Evolutionary conservation across 1,140 invertebrate species (phyloP), one percentile per base, ranked within the genome.

Genomic region (Dendroctonus valens): DNA sequence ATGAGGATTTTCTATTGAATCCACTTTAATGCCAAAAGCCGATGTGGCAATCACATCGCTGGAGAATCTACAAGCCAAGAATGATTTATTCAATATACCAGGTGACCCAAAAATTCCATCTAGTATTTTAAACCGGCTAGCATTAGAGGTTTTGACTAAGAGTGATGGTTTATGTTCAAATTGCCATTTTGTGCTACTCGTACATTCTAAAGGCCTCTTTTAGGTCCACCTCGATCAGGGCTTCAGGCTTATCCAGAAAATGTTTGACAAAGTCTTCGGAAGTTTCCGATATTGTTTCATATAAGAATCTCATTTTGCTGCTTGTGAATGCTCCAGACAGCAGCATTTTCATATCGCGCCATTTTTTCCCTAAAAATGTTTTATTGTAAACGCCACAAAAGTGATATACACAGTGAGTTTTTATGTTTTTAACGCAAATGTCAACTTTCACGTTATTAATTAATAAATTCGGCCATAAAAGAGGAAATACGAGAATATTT

Each of bases 1-100:
- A 3, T 84, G 70, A 0, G 75, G 76, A 5, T 85, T 77, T 12
- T 75, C 76, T 8, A 81, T 69, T 1, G 77, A 76, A 67, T 79
- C 60, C 5, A 75, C 71, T 41, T 75, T 68, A 5, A 79, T 67
- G 7, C 79, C 79, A 70, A 77, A 79, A 7, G 78, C 76, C 11
- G 73, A 49, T 0, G 67, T 73, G 6, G 76, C 77, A 52, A 80
- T 80, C 0, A 78, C 76, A 46, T 80, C 79, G 59, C 75, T 79
- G 0, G 68, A 53, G 40, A 48, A 80, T 58, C 77, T 73, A 0
- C 70, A 72, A 42, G 15, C 5, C 8, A 52, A n/a, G 2, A 15
- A 52, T 15, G 1, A 5, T 52, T 8, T 12, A 52, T n/a, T 15
- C 5, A n/a, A 52, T 52, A 46, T 26, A 26, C 26, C 1, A 26